Conservation (phyloP, 2,797 vertebrate species). For the Cottoperca gobio region DNA sequence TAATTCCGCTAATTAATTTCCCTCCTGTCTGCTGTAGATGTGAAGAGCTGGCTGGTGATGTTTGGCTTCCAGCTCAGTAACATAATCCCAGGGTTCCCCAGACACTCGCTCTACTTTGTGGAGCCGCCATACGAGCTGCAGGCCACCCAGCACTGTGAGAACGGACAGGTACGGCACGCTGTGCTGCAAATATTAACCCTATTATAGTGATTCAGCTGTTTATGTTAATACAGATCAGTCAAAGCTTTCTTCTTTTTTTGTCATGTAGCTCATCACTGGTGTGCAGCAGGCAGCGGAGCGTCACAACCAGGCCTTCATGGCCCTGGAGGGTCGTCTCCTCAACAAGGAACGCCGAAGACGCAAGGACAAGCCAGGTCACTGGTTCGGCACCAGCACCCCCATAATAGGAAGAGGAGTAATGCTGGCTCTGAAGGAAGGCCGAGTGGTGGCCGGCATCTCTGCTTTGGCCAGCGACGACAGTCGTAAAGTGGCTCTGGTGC, state of each 20-base stretch:
- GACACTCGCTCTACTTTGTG: conserved; percentile 97
- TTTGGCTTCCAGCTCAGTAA: conserved; percentile 99
- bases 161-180: conserved; percentile 90
- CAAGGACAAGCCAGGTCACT: conserved; percentile 94
- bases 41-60: conserved; percentile 99
- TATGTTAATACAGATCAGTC: background rate
- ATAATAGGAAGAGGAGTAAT: conserved; percentile 96
- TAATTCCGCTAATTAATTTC: conserved; percentile 39
- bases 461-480: conserved; percentile 94
- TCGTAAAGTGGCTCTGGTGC: conserved; percentile 93
- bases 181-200: background rate
- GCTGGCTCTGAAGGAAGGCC: conserved; percentile 96
- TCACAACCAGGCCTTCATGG: conserved; percentile 98
- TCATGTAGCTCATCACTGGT: conserved; percentile 92
- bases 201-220: background rate
- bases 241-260: background rate
- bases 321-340: conserved; percentile 95
- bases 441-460: conserved; percentile 91
- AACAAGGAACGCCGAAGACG: conserved; percentile 90
- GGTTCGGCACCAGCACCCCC: conserved; percentile 96
- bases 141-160: conserved; percentile 96
- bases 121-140: conserved; percentile 95
- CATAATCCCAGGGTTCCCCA: conserved; percentile 98
- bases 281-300: conserved; percentile 97
- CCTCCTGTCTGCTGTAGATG: conserved; percentile 85